phyloP scores from a whole-genome alignment of 1,140 invertebrate species.

The Plectrocnemia conspersa region DNA sequence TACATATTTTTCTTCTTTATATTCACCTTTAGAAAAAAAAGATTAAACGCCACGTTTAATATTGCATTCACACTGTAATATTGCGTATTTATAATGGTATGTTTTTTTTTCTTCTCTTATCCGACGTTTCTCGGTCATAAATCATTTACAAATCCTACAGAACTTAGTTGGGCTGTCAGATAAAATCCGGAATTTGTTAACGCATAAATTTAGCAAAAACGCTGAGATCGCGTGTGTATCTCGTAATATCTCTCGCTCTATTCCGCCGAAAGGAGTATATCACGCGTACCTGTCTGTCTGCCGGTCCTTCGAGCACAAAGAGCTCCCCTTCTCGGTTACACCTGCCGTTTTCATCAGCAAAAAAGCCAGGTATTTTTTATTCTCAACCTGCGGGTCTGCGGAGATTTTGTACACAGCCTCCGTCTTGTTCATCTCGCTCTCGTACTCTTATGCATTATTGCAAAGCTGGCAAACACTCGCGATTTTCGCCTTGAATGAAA shows the following conservation, averaged over 20 bases:
- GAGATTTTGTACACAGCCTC: not conserved
- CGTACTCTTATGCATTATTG: not conserved
- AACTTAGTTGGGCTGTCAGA: no score
- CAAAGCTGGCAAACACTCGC: no score
- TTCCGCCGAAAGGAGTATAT: conserved; percentile 1
- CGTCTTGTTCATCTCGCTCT: not conserved
- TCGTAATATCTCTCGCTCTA: not conserved
- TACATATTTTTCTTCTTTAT: no score
- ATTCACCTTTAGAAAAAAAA: no score
- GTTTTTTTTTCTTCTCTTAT: no score
- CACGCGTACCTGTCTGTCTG: conserved; percentile 8
- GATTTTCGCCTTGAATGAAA: no score
- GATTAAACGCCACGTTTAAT: no score
- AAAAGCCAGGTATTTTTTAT: conserved; percentile 9
- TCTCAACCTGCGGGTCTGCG: not conserved
- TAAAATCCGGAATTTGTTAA: no score
- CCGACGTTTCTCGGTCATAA: no score
- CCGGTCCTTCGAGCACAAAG: conserved; percentile 10
- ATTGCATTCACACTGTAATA: no score
- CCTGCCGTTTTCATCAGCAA: conserved; percentile 20
- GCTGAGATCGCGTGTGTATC: conserved; percentile 5
- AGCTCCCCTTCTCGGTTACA: conserved; percentile 19
- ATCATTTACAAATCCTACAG: no score
- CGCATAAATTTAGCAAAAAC: not conserved
- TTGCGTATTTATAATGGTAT: no score